These are phyloP conservation scores for Scelioninae gen. 2 DNA, from an alignment of 2,888 invertebrate genomes.

Conservation along the genomic window DNA sequence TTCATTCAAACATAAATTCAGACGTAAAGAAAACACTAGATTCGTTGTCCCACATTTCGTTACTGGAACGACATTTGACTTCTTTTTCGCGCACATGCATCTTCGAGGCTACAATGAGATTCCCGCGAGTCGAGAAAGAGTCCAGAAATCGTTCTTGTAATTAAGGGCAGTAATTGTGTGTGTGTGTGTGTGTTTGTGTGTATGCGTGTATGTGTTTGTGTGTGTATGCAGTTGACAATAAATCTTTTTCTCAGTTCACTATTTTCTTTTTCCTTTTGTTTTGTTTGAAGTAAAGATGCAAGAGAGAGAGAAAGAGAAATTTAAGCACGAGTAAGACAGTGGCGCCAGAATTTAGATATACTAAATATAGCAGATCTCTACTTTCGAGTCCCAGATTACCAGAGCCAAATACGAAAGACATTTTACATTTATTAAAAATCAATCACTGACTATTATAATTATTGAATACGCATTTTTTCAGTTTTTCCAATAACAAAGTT, in stretches of 20 bases:
- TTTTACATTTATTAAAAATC: constrained; percentile 31
- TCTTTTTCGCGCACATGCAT: constrained; percentile 25
- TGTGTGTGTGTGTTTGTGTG: too few species aligned
- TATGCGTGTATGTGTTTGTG: too few species aligned
- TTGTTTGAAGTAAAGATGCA: constrained; percentile 33
- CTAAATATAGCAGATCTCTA: constrained; percentile 73
- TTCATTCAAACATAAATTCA: constrained; percentile 40
- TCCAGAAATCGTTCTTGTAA: constrained; percentile 43
- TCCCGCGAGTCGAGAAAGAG: constrained; percentile 30
- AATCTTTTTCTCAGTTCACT: too few species aligned
- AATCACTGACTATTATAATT: too few species aligned
- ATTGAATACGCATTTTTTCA: background rate
- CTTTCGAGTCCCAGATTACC: constrained; percentile 68
- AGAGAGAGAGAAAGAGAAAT: constrained; percentile 9
- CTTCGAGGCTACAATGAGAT: constrained; percentile 51
- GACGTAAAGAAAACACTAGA: constrained; percentile 41
- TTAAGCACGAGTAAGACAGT: constrained; percentile 25
- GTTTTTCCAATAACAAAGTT: background rate
- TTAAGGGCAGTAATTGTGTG: constrained; percentile 45
- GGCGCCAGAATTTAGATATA: constrained; percentile 60
- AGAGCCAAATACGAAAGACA: constrained; percentile 55
- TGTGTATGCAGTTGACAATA: too few species aligned
- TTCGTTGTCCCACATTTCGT: constrained; percentile 40
- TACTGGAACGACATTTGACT: constrained; percentile 34
- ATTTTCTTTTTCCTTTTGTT: constrained; percentile 17